Conservation (phyloP, 2,113 vertebrate species). For the Cololabis saira region DNA sequence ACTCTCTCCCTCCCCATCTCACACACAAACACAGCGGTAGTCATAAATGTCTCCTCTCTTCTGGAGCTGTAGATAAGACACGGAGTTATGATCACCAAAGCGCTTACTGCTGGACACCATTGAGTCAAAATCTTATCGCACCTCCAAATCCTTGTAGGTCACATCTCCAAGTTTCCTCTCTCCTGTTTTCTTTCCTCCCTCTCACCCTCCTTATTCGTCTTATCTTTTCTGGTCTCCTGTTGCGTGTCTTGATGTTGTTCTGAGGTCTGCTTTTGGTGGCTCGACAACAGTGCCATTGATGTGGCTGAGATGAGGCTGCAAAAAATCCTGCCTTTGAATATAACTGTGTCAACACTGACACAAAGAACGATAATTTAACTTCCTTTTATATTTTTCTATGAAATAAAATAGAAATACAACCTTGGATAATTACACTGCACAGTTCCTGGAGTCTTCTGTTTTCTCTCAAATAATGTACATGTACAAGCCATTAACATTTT, state of each 20-base stretch:
- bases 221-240: constrained; percentile 16
- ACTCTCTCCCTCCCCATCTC: neutral
- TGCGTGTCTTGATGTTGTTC: constrained; percentile 21
- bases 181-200: neutral
- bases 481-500: too few species aligned
- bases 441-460: too few species aligned
- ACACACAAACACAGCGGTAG: constrained; percentile 1
- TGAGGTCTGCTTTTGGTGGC: constrained; percentile 1
- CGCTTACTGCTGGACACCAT: constrained; percentile 46
- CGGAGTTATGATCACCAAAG: constrained; percentile 43
- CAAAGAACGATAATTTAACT: neutral
- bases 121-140: constrained; percentile 45
- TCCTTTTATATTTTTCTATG: too few species aligned
- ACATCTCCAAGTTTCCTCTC: constrained; percentile 9
- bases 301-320: neutral
- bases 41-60: constrained; percentile 36
- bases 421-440: neutral
- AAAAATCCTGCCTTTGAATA: neutral
- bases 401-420: neutral
- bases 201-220: neutral
- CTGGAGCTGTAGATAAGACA: constrained; percentile 59
- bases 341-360: neutral
- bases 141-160: constrained; percentile 27
- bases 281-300: neutral
- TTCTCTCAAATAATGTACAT: too few species aligned